Evolutionary conservation across 2,888 invertebrate species (phyloP).

Genomic region (Stegana nigrithorax): DNA sequence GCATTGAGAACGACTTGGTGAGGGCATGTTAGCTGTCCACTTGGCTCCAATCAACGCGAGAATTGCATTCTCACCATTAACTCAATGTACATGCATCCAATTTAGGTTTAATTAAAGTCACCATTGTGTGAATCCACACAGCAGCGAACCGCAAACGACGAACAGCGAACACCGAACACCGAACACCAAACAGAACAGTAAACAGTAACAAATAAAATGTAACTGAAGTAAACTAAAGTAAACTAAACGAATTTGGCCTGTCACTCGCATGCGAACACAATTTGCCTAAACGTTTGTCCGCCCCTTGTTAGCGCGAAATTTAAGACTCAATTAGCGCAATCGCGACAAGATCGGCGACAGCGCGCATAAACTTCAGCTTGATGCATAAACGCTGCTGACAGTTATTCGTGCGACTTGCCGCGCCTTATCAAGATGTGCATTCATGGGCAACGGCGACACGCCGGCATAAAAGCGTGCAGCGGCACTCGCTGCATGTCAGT

Average conservation of each 20-base stretch:
- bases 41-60: too few relatives aligned
- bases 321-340: slow-evolving; percentile 60
- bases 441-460: slow-evolving; percentile 3
- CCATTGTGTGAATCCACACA: neutral
- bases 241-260: slow-evolving; percentile 44
- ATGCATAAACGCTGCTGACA: slow-evolving; percentile 51
- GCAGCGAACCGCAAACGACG: too few relatives aligned
- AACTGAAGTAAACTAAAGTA: neutral
- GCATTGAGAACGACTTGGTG: slow-evolving; percentile 74
- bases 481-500: slow-evolving; percentile 39
- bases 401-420: slow-evolving; percentile 30
- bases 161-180: too few relatives aligned
- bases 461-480: slow-evolving; percentile 6
- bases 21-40: slow-evolving; percentile 42
- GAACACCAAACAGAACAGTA: neutral
- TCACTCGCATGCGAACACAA: too few relatives aligned
- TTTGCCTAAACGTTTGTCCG: slow-evolving; percentile 55
- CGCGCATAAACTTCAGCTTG: slow-evolving; percentile 40
- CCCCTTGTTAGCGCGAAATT: slow-evolving; percentile 51
- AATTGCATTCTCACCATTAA: too few relatives aligned
- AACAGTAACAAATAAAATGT: neutral
- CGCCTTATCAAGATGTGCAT: slow-evolving; percentile 20
- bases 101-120: neutral
- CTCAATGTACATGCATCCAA: neutral
- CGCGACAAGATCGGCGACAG: slow-evolving; percentile 39